Percentiles rank a stretch among this genome's conserved stretches.
These are phyloP conservation scores for Rhinichthys osculus DNA, from an alignment of 2,797 vertebrate genomes.

Conservation along the genomic window DNA sequence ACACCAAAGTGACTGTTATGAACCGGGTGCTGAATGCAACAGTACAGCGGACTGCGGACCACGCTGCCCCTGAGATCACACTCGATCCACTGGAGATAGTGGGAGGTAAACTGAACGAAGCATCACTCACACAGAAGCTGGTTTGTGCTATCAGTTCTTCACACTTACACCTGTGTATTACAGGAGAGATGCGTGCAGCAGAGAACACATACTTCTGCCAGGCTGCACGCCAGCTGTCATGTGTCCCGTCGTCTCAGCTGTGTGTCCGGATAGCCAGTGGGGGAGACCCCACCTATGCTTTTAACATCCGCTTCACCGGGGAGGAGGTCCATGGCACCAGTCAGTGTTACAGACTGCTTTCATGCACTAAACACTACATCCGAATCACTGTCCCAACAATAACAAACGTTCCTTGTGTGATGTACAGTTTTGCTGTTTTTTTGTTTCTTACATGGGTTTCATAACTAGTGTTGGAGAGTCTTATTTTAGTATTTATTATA, in stretches of 20 bases:
- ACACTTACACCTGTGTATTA: neutral
- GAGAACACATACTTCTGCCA: constrained; percentile 99
- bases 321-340: constrained; percentile 99
- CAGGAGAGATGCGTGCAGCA: constrained; percentile 91
- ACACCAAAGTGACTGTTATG: constrained; percentile 97
- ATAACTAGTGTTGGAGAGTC: neutral
- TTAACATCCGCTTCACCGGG: constrained; percentile 98
- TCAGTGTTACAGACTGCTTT: constrained; percentile 68
- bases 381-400: neutral
- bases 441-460: neutral
- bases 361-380: neutral
- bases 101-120: constrained; percentile 81
- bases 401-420: neutral
- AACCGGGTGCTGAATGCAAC: constrained; percentile 95
- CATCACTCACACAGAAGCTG: neutral
- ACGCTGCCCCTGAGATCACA: constrained; percentile 96
- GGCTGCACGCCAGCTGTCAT: constrained; percentile 91
- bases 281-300: constrained; percentile 95
- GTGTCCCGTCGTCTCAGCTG: constrained; percentile 93
- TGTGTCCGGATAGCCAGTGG: constrained; percentile 96
- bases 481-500: neutral
- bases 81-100: constrained; percentile 96
- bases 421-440: neutral
- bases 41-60: constrained; percentile 94
- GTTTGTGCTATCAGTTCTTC: neutral